phyloP scores from a whole-genome alignment of 2,888 invertebrate genomes.

The Lacanobia oleracea region DNA sequence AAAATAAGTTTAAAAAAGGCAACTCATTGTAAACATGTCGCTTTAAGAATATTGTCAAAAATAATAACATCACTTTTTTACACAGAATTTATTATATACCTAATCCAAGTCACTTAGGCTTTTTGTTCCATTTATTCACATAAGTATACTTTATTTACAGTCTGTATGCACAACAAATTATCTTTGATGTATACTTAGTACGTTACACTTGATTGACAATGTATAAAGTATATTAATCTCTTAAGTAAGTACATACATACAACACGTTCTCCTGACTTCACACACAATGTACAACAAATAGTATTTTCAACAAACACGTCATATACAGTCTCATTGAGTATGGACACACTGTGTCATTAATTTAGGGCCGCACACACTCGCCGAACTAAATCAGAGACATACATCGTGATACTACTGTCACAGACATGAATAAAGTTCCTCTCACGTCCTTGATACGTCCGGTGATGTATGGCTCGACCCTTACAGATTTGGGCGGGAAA shows the following conservation, averaged over 20 bases:
- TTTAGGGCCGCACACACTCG: slow-evolving; percentile 13
- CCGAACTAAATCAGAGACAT: slow-evolving; percentile 20
- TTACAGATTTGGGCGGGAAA: slow-evolving; percentile 41
- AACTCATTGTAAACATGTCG: slow-evolving; percentile 32
- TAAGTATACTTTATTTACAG: slow-evolving; percentile 36
- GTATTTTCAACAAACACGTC: slow-evolving; percentile 12
- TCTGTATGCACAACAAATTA: slow-evolving; percentile 16
- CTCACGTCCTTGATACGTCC: slow-evolving; percentile 43
- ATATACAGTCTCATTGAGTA: slow-evolving; percentile 49
- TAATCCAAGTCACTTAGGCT: slow-evolving; percentile 43
- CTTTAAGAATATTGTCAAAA: slow-evolving; percentile 31
- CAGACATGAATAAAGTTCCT: slow-evolving; percentile 43
- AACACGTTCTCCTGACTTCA: neutral
- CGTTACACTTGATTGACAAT: slow-evolving; percentile 27
- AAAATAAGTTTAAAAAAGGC: slow-evolving; percentile 25
- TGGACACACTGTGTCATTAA: slow-evolving; percentile 35
- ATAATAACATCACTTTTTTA: slow-evolving; percentile 21
- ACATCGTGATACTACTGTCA: slow-evolving; percentile 33
- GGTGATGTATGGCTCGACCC: slow-evolving; percentile 50
- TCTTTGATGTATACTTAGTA: slow-evolving; percentile 16
- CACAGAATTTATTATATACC: slow-evolving; percentile 12
- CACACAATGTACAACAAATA: neutral
- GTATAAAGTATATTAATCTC: slow-evolving; percentile 30
- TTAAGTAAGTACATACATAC: slow-evolving; percentile 32
- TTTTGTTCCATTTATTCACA: slow-evolving; percentile 32